These are phyloP conservation scores for Caenorhabditis sinica DNA, from an alignment of 2,888 invertebrate genomes.

Conservation along the genomic window DNA sequence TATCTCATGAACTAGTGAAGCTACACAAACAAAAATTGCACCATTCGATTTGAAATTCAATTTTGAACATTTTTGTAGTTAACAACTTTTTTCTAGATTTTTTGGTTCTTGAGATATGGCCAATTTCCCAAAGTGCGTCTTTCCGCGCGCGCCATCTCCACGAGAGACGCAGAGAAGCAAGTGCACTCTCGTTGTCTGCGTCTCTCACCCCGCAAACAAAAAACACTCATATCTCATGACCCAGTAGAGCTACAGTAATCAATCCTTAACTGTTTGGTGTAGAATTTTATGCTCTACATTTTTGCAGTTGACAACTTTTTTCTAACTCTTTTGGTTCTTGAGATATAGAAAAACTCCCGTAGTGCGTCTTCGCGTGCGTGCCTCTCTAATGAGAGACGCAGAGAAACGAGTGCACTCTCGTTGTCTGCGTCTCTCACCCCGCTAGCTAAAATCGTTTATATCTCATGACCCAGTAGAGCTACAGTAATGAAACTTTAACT, in stretches of 20 bases:
- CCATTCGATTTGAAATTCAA: not conserved
- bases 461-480: not conserved
- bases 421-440: too few species aligned
- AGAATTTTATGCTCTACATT: not conserved
- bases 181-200: not conserved
- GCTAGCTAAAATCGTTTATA: not conserved
- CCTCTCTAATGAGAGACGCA: too few species aligned
- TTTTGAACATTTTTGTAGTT: not conserved
- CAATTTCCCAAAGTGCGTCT: not conserved
- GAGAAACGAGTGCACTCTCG: too few species aligned
- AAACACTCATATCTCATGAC: not conserved
- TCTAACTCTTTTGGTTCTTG: not conserved
- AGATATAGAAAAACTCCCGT: not conserved
- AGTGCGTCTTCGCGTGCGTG: not conserved
- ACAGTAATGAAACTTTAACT: not conserved
- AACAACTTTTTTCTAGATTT: not conserved
- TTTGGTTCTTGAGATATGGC: not conserved
- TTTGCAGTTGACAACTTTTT: not conserved
- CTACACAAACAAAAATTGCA: not conserved
- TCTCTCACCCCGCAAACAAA: not conserved
- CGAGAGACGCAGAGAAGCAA: too few species aligned
- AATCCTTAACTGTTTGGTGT: not conserved
- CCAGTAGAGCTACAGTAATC: not conserved
- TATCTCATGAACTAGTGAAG: not conserved
- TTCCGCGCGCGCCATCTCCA: too few species aligned